phyloP scores from a whole-genome alignment of 1,140 invertebrate genomes.

The Bombus soroeensis region DNA sequence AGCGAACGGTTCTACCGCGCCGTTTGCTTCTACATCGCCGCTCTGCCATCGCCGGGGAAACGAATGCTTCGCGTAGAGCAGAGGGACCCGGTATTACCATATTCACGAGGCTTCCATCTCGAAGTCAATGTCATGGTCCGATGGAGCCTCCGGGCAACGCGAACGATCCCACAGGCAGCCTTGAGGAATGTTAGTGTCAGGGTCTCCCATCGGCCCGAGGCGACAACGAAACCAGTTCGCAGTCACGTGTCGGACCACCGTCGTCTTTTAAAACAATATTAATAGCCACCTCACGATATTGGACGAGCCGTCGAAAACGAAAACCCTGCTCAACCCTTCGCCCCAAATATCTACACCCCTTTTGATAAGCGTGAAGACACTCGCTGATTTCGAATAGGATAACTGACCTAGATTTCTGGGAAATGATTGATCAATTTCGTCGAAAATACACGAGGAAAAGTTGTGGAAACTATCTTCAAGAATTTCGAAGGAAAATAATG shows the following conservation, averaged over 20 bases:
- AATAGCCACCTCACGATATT: constrained; percentile 58
- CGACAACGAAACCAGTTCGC: constrained; percentile 77
- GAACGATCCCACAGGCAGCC: constrained; percentile 63
- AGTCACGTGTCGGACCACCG: constrained; percentile 55
- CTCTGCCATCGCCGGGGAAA: constrained; percentile 44
- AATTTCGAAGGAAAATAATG: not conserved
- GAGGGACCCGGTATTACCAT: constrained; percentile 67
- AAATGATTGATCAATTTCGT: not conserved
- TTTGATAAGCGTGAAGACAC: not conserved
- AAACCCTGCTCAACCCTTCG: not conserved
- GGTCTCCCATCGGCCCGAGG: constrained; percentile 67
- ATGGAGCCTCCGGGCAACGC: constrained; percentile 49
- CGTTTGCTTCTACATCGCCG: constrained; percentile 14
- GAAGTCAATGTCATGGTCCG: constrained; percentile 78
- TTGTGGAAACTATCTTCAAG: no score
- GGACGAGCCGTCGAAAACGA: not conserved
- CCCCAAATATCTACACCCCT: not conserved
- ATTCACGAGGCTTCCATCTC: constrained; percentile 77
- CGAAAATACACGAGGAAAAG: no score
- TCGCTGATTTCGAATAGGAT: not conserved
- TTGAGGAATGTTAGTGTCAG: constrained; percentile 79
- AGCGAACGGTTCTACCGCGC: not conserved
- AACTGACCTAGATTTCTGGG: not conserved
- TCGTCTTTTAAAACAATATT: constrained; percentile 74
- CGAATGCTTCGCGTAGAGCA: constrained; percentile 38